Evolutionary conservation across 2,797 vertebrate species (phyloP), one percentile per base, ranked within the genome.

Genomic region (Cuculus canorus): DNA sequence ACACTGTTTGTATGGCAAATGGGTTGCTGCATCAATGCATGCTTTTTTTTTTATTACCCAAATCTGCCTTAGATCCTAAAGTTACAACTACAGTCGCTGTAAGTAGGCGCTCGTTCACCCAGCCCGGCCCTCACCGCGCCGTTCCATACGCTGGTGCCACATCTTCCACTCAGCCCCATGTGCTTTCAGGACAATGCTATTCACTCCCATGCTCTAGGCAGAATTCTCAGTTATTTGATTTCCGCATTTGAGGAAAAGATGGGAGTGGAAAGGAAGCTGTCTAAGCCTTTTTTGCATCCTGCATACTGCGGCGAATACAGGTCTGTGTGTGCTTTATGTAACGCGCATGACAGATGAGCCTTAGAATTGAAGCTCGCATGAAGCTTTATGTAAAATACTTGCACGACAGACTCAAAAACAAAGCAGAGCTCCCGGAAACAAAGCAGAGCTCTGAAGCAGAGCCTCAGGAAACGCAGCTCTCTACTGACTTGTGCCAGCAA

Each of bases 391-490:
- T 63, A 57, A 90, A 96, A 79, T 14, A 35, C 50, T 86, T 65
- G 13, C 89, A 30, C 28, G 39, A 24, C 45, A 63, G 48, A 21
- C 48, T 57, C 27, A 11, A 68, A 88, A 78, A 4, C 83, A 69
- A 75, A 96, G 86, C 21, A 3, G 13, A 91, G 77, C 86, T 90
- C 65, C 81, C 2, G 11, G 89, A 87, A 94, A 78, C 45, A 27
- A 72, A 68, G 83, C 73, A 32, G 75, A 77, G 79, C 86, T 82
- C 83, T 43, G 73, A 86, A 93, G 91, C 83, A 82, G 78, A 84
- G 82, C 86, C 89, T 93, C 78, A 13, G 92, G 82, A 96, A 95
- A 95, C 3, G 50, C 86, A 85, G 91, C 66, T 63, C 78, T 82
- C 61, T 1, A 0, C 79, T 5, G 33, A 64, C 94, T 90, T 91